Base-by-base conservation (phyloP, 23 tunicate genomes). In the Ascidia mentula region DNA sequence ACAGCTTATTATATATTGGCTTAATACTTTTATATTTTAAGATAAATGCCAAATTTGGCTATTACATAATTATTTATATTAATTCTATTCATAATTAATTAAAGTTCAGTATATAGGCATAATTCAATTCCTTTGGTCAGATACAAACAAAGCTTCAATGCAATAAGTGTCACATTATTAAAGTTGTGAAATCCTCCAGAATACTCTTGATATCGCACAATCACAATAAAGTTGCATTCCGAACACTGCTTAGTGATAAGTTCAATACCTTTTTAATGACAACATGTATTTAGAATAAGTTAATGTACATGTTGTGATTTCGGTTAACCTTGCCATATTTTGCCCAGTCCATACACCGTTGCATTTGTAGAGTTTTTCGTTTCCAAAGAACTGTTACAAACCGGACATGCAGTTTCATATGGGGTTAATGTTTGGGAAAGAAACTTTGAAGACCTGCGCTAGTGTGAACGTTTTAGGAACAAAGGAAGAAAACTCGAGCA, bases 131-230 rank as follows among this genome's bases (percentile, higher is more conserved):
- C 75, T 71, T 71, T 71, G 6, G 38, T 36, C 4, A 71, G 75
- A 71, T 71, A 36, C 1, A 22, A 3, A 36, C 75, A 71, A 34
- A 71, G 75, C 38, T 34, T 34, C 75, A 71, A 53, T 53, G 65
- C 65, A 53, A 53, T 53, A 6, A 53, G 28, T 53, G 65, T 53
- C 65, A 53, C 65, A 53, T 53, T 53, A 9, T 53, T 53, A 39
- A 5, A 74, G 38, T 74, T 74, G 39, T 74, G 78, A 17, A 74
- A 38, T 74, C 78, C 78, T 18, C 53, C 20, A 4, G 37, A 28
- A 39, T 38, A 74, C 20, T 74, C 78, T 36, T 74, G 78, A 74
- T 5, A 74, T 5, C 78, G 46, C 34, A 74, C 53, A 38, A 9
- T 4, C 34, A 74, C 53, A 38, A 9, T 4, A 38, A 74, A 74